Percentiles rank a stretch among this genome's conserved stretches.
phyloP scores from a whole-genome alignment of 1,140 invertebrate genomes.

The Brachystomella parvula region DNA sequence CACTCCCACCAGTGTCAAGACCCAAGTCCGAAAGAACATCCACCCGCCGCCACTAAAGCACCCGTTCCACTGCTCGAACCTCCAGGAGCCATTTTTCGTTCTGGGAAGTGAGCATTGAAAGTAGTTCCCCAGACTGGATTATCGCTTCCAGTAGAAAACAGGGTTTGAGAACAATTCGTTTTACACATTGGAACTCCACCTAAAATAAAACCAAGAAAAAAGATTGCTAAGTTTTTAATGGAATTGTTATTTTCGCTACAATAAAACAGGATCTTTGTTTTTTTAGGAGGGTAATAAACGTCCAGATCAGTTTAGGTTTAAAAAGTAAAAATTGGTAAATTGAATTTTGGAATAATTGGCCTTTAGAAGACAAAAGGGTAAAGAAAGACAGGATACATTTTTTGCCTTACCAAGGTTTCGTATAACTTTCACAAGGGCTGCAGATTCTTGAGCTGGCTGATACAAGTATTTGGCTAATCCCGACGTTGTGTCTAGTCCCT shows the following conservation, averaged over 20 bases:
- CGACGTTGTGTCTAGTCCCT: conserved; percentile 45
- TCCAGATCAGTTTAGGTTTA: too few relatives aligned
- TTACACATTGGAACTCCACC: conserved; percentile 47
- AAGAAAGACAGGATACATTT: too few relatives aligned
- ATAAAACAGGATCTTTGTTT: too few relatives aligned
- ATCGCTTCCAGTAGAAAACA: conserved; percentile 17
- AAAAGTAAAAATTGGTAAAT: too few relatives aligned
- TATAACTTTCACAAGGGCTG: conserved; percentile 42
- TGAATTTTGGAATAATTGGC: too few relatives aligned
- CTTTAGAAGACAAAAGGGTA: conserved; percentile 35
- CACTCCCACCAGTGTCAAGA: conserved; percentile 53
- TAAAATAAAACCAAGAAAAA: neutral
- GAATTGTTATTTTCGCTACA: too few relatives aligned
- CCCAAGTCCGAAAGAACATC: conserved; percentile 19
- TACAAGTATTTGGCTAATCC: conserved; percentile 43
- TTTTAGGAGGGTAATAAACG: too few relatives aligned
- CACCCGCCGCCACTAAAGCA: conserved; percentile 45
- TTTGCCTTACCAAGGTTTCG: conserved; percentile 41
- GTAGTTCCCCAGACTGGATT: conserved; percentile 39
- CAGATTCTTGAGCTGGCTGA: conserved; percentile 39
- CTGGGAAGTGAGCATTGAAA: conserved; percentile 35
- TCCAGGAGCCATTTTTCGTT: conserved; percentile 39
- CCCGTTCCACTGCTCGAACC: conserved; percentile 43
- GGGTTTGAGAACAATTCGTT: conserved; percentile 20
- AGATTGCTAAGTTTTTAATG: too few relatives aligned